A percentile compares a stretch with the other conserved stretches of the same genome.
Evolutionary conservation across 64 coral and sea anemone species (phyloP).

Genomic region (Actinia equina): DNA sequence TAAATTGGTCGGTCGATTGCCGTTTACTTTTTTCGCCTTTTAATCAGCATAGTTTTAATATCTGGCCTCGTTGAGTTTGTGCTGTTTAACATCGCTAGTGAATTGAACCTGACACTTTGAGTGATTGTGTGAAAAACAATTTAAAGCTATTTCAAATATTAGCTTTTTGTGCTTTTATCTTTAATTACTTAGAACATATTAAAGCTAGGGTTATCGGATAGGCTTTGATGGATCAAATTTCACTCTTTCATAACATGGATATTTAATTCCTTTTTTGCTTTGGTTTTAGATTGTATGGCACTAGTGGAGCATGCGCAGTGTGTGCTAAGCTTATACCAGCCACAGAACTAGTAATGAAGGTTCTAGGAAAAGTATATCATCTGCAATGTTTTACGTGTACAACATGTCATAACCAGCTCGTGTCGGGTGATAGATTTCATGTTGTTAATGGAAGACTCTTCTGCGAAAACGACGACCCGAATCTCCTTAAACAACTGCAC

Average conservation of each 20-base stretch:
- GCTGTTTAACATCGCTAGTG: constrained; percentile 69
- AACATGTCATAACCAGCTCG: constrained; percentile 89
- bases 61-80: constrained; percentile 30
- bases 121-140: constrained; percentile 77
- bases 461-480: constrained; percentile 94
- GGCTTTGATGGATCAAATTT: constrained; percentile 24
- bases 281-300: constrained; percentile 93
- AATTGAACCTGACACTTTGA: constrained; percentile 78
- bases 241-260: constrained; percentile 24
- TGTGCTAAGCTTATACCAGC: constrained; percentile 91
- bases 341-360: constrained; percentile 97
- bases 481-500: constrained; percentile 80
- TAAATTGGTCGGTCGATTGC: constrained; percentile 28
- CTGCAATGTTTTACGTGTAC: constrained; percentile 92
- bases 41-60: constrained; percentile 86
- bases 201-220: constrained; percentile 85
- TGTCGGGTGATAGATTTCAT: constrained; percentile 89
- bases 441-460: constrained; percentile 96
- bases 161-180: constrained; percentile 90
- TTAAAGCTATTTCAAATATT: constrained; percentile 98
- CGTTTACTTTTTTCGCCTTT: constrained; percentile 31
- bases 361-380: constrained; percentile 95
- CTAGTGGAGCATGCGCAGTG: constrained; percentile 92
- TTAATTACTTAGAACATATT: constrained; percentile 93
- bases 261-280: constrained; percentile 2